These are phyloP conservation scores for Amblyraja radiata DNA, from an alignment of 2,797 vertebrate species.

Conservation along the genomic window DNA sequence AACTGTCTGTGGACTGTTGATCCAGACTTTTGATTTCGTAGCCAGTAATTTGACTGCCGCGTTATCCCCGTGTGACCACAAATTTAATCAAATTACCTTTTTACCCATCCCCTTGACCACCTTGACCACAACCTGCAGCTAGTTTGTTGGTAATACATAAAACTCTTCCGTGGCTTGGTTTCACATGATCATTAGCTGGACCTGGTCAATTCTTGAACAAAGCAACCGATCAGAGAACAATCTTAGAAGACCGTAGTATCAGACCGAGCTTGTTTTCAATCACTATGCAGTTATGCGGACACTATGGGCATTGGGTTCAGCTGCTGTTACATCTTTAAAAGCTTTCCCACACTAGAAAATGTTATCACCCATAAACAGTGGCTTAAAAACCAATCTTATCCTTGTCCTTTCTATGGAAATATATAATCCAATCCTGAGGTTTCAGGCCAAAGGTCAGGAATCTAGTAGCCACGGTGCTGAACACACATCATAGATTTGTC, in stretches of 20 bases:
- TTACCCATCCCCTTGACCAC: no score
- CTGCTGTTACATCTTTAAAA: neutral
- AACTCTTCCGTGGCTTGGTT: no score
- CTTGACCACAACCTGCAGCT: no score
- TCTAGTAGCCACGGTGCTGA: neutral
- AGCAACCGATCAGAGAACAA: no score
- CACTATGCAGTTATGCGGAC: neutral
- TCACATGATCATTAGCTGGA: no score
- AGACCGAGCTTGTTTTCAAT: no score
- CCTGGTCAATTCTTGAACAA: no score
- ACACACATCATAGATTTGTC: neutral
- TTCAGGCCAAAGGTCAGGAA: neutral
- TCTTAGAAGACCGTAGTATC: no score
- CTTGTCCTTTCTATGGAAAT: neutral
- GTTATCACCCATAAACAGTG: neutral
- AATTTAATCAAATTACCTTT: neutral
- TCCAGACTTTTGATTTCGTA: no score
- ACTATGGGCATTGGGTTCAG: neutral
- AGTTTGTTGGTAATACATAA: no score
- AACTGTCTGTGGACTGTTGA: no score
- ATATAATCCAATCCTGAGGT: neutral
- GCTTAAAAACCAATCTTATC: neutral
- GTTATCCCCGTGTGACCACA: neutral
- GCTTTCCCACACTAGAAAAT: neutral
- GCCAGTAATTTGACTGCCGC: no score